Evolutionary conservation across 1,140 invertebrate genomes (phyloP), one percentile per base, ranked within the genome.

Genomic region (Apis cerana): DNA sequence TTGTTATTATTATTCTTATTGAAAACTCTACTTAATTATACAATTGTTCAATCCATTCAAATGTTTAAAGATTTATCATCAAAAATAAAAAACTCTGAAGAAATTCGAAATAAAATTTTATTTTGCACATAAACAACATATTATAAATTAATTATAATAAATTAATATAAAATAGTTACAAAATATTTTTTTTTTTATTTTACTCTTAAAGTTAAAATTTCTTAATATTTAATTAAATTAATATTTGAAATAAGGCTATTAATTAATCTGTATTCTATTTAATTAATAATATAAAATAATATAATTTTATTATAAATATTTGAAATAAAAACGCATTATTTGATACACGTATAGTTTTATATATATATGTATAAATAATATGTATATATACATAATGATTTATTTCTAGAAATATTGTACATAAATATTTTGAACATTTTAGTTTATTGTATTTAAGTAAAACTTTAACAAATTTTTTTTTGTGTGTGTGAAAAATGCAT

Each of bases 181-280:
- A 64, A 52, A 43, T 67, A 43, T 48, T 64, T 56, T 27, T 59
- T 79, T 27, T 72, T 79, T 70, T 71, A 50, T 58, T 61, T 70
- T 11, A 62, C 33, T 80, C 56, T 71, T 80, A 80, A 58, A 67
- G 59, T 15, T 62, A 62, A 67, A 23, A 59, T 21, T 33, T 65
- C 9, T 13, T n/a, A 15, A 23, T 62, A 23, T 48, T 11, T 43
- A 17, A 17, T 65, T 54, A 17, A 19, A 54, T n/a, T 77, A 50
- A 17, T 75, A 48, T 56, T 67, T 7, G n/a, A 72, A 5, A 17
- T 62, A 80, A 54, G 19, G 9, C 43, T 7, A 80, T 33, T 52
- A 43, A 33, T 23, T 50, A 74, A 54, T 54, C 2, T 43, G 21
- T n/a, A 43, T 58, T 72, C 54, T 33, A 78, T 15, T 68, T n/a